Percentiles rank a stretch among this genome's conserved stretches.
Conservation (phyloP, 2,797 vertebrate genomes). For the Adelosebastes latens region DNA sequence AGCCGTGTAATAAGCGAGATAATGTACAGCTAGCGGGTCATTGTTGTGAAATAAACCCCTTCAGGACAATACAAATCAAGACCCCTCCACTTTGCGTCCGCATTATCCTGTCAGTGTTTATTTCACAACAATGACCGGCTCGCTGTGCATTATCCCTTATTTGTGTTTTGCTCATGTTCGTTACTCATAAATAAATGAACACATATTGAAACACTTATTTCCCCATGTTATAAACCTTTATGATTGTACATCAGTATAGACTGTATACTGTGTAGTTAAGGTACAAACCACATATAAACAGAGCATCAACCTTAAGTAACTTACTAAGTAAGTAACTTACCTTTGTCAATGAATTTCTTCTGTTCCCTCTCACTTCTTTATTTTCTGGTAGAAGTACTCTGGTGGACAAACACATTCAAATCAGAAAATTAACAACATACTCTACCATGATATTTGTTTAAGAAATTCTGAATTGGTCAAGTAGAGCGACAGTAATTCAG, state of each 20-base stretch:
- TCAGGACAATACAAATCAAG: too few species aligned
- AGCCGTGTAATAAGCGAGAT: too few species aligned
- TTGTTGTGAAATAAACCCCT: too few species aligned
- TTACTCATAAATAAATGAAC: neutral
- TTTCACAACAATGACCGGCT: too few species aligned
- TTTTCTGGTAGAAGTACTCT: conserved; percentile 71
- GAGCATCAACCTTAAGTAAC: neutral
- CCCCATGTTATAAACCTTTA: neutral
- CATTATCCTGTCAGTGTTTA: too few species aligned
- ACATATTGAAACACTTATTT: neutral
- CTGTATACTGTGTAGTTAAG: neutral
- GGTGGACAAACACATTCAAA: conserved; percentile 18
- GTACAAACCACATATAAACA: neutral
- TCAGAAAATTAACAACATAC: neutral
- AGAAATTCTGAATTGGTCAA: neutral
- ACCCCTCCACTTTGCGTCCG: too few species aligned
- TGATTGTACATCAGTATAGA: neutral
- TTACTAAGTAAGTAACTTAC: conserved; percentile 42
- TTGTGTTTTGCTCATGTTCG: neutral
- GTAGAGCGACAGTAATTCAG: neutral
- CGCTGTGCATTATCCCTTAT: too few species aligned
- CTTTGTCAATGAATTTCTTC: conserved; percentile 76
- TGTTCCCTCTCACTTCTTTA: conserved; percentile 69
- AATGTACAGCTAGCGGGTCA: too few species aligned
- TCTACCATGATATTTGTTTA: neutral